Evolutionary conservation across 2,797 vertebrate species (phyloP).

Genomic region (Columba guinea): DNA sequence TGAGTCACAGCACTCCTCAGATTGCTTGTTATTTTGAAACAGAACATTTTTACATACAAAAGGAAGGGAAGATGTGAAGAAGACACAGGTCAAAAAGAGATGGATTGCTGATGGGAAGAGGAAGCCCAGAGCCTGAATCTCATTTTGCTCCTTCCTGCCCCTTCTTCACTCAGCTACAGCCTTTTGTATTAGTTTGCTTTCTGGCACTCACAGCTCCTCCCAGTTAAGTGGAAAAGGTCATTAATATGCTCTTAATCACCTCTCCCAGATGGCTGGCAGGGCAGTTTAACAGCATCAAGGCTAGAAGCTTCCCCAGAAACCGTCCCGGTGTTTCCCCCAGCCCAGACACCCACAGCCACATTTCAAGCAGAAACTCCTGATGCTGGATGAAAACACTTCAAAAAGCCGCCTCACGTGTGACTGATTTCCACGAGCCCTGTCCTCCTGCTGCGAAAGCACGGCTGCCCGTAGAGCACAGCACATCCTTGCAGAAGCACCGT

Average conservation of each 20-base stretch:
- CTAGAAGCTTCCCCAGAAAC: background rate
- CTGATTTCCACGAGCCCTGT: background rate
- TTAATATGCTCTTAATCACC: background rate
- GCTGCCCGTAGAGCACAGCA: background rate
- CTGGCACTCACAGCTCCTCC: background rate
- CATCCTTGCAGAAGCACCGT: background rate
- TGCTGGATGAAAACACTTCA: accelerated
- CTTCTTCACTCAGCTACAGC: background rate
- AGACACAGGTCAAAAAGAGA: background rate
- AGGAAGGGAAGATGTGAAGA: background rate
- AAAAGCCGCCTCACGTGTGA: background rate
- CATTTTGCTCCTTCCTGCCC: conserved; percentile 6
- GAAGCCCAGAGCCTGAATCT: conserved; percentile 9
- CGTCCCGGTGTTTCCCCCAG: accelerated
- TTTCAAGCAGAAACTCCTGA: background rate
- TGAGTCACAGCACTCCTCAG: background rate
- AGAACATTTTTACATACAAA: conserved; percentile 42
- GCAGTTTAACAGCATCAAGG: background rate
- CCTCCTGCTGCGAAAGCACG: background rate
- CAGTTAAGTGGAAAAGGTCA: background rate
- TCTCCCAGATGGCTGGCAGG: background rate
- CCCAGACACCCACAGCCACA: background rate
- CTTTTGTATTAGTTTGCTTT: background rate
- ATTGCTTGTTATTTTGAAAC: conserved; percentile 1
- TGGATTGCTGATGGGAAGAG: conserved; percentile 6